Percentiles rank a stretch among this genome's conserved stretches.
phyloP scores from a whole-genome alignment of 2,113 vertebrate species.

The Sprattus sprattus region DNA sequence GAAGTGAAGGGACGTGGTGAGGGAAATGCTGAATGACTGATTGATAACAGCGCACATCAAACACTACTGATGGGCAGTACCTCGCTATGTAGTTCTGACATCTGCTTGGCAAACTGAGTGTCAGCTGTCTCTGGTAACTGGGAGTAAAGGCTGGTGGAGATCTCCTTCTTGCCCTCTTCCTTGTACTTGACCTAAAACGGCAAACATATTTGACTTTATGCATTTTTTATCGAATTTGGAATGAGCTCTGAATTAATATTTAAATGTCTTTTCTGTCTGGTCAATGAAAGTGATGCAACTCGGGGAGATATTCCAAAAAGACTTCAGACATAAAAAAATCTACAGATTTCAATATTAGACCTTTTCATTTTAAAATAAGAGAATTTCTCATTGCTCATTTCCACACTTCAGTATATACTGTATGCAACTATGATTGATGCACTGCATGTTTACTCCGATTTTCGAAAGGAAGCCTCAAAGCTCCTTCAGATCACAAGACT shows the following conservation, averaged over 20 bases:
- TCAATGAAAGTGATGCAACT: not conserved
- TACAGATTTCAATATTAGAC: not conserved
- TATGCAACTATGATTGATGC: not conserved
- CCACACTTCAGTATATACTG: not conserved
- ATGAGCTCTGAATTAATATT: not conserved
- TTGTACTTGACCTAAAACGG: slow-evolving; percentile 45
- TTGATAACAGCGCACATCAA: not conserved
- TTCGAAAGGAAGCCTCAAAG: no score
- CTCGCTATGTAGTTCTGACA: slow-evolving; percentile 41
- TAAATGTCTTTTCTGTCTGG: not conserved
- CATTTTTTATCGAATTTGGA: slow-evolving; percentile 1
- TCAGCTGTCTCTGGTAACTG: slow-evolving; percentile 45
- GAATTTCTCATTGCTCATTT: not conserved
- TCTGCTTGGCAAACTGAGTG: slow-evolving; percentile 31
- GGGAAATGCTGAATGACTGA: not conserved
- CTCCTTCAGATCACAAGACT: no score
- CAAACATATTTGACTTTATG: not conserved
- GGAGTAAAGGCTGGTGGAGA: slow-evolving; percentile 38
- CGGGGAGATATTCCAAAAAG: not conserved
- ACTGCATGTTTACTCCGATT: no score
- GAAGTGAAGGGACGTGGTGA: not conserved
- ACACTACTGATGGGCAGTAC: not conserved
- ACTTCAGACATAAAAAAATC: not conserved
- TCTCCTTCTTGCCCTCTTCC: slow-evolving; percentile 41
- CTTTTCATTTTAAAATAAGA: not conserved